Evolutionary conservation across 1,140 invertebrate genomes (phyloP).

Genomic region (Hetaerina americana): DNA sequence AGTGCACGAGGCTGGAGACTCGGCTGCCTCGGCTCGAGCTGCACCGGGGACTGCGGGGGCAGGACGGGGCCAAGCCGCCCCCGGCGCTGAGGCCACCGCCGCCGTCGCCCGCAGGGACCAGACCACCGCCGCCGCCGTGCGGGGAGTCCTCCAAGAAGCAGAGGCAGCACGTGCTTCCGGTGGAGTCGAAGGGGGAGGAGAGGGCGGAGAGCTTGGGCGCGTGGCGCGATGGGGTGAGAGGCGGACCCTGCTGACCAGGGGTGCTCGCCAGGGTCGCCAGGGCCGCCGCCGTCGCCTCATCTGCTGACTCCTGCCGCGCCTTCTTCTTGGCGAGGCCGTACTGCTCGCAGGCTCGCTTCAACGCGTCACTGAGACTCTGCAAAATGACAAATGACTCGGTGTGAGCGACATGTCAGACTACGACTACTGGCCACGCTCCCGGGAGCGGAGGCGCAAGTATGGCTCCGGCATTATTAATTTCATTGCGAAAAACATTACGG

Average conservation of each 20-base stretch:
- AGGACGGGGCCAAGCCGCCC: background rate
- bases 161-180: background rate
- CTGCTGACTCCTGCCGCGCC: background rate
- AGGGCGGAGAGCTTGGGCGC: background rate
- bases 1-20: background rate
- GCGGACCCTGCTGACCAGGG: too few species aligned
- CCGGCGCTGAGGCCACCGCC: background rate
- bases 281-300: background rate
- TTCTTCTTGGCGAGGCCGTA: background rate
- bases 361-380: background rate
- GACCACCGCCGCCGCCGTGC: too few species aligned
- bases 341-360: background rate
- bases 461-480: too few species aligned
- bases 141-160: background rate
- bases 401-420: too few species aligned
- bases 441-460: too few species aligned
- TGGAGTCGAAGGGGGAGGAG: background rate
- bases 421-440: too few species aligned
- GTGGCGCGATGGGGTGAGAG: background rate
- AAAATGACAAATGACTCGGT: background rate
- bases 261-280: background rate
- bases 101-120: background rate
- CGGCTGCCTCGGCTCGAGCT: background rate
- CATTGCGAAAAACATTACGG: too few species aligned
- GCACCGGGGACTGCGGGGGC: background rate